A percentile compares a stretch with the other conserved stretches of the same genome.
Conservation (phyloP, 2,888 invertebrate species). For the Machimus rusticus region DNA sequence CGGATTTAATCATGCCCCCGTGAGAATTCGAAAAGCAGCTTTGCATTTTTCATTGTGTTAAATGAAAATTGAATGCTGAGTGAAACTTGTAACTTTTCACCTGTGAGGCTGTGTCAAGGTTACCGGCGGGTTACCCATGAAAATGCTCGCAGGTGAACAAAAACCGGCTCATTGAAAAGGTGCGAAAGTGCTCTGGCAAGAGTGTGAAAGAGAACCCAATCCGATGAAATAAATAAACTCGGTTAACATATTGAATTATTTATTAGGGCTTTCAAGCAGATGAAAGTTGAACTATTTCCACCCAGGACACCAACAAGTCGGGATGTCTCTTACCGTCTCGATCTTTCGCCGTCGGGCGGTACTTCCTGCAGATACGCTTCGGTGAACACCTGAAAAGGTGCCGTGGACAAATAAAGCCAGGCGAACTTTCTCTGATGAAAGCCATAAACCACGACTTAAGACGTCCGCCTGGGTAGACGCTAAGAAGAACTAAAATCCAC, state of each 20-base stretch:
- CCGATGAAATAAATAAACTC: conserved; percentile 42
- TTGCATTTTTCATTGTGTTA: background rate
- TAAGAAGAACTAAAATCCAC: background rate
- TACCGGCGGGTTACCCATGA: background rate
- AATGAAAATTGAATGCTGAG: background rate
- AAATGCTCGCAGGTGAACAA: background rate
- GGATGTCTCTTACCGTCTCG: background rate
- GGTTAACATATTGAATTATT: conserved; percentile 42
- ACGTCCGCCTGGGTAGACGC: background rate
- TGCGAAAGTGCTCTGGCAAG: background rate
- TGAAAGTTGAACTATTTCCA: conserved; percentile 43
- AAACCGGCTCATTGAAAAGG: conserved; percentile 7
- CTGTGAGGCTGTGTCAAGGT: background rate
- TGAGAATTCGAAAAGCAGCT: background rate
- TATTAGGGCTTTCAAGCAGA: conserved; percentile 46
- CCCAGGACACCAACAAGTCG: background rate
- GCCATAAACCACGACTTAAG: background rate
- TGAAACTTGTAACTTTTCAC: background rate
- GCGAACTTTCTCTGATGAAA: conserved; percentile 7
- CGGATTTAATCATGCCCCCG: background rate
- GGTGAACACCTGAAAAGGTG: conserved; percentile 29
- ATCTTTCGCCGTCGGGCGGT: background rate
- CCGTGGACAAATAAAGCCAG: conserved; percentile 17
- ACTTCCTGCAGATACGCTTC: conserved; percentile 2
- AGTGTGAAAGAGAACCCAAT: background rate